These are phyloP conservation scores for Euzetes globulus DNA, from an alignment of 2,888 invertebrate genomes.

Conservation along the genomic window DNA sequence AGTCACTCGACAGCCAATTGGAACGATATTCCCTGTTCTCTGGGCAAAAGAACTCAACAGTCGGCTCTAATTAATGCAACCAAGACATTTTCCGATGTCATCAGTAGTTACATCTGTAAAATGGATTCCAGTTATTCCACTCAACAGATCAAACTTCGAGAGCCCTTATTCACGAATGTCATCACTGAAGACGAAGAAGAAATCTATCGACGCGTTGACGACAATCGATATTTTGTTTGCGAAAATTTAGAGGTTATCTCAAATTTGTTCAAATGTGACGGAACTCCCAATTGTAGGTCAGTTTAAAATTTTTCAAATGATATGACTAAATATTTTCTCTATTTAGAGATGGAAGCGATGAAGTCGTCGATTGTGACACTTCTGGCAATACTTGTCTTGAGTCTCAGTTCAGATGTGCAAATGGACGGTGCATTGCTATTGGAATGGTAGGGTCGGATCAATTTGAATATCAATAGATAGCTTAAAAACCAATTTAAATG, in stretches of 20 bases:
- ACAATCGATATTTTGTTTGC: constrained; percentile 42
- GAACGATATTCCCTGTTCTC: constrained; percentile 46
- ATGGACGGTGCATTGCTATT: constrained; percentile 42
- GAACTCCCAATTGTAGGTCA: constrained; percentile 43
- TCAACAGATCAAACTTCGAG: constrained; percentile 31
- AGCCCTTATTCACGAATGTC: constrained; percentile 28
- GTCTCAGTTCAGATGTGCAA: constrained; percentile 42
- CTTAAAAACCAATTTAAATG: neutral
- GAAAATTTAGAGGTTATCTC: constrained; percentile 43
- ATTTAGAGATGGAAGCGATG: constrained; percentile 44
- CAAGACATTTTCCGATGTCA: constrained; percentile 27
- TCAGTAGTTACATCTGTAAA: constrained; percentile 43
- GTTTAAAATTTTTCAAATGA: neutral
- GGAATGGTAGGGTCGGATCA: constrained; percentile 28
- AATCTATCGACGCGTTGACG: constrained; percentile 9
- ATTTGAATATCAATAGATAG: neutral
- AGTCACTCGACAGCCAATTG: constrained; percentile 45
- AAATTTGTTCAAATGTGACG: constrained; percentile 44
- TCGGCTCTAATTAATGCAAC: neutral
- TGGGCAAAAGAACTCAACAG: constrained; percentile 40
- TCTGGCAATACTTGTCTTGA: constrained; percentile 38
- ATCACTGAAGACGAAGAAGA: constrained; percentile 29
- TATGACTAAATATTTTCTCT: neutral
- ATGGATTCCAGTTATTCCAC: constrained; percentile 39
- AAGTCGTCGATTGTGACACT: constrained; percentile 43